phyloP scores from a whole-genome alignment of 2,888 invertebrate genomes.

The Tubiluchus corallicola region DNA sequence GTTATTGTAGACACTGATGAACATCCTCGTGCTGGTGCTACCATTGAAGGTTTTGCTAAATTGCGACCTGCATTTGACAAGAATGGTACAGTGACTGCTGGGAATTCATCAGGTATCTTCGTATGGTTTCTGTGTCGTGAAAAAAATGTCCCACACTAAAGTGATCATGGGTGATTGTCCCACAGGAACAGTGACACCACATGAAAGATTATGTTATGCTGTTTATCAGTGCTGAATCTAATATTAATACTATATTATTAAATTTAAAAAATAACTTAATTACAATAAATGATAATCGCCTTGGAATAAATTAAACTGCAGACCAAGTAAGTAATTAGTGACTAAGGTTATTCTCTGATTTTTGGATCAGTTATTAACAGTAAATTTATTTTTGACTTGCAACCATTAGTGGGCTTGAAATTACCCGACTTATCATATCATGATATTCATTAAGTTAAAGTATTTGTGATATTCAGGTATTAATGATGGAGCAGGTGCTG shows the following conservation, averaged over 20 bases:
- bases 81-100: conserved; percentile 52
- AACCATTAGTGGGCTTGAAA: too few species aligned
- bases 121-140: background rate
- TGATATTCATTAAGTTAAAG: too few species aligned
- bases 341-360: too few species aligned
- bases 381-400: too few species aligned
- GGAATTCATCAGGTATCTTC: conserved; percentile 56
- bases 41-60: conserved; percentile 39
- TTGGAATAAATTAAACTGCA: too few species aligned
- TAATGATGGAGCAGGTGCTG: conserved; percentile 74
- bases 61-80: conserved; percentile 44
- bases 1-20: conserved; percentile 39
- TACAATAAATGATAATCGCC: too few species aligned
- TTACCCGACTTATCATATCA: too few species aligned
- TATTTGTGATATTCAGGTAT: conserved; percentile 27
- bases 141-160: background rate
- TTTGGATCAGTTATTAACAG: too few species aligned
- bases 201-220: background rate
- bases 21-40: conserved; percentile 43
- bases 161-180: background rate
- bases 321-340: too few species aligned
- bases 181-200: background rate
- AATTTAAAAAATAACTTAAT: too few species aligned
- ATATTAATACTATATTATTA: too few species aligned
- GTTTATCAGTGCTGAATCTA: background rate